A percentile compares a stretch with the other conserved stretches of the same genome.
Evolutionary conservation across 2,113 vertebrate species (phyloP).

Genomic region (Cavia aperea): DNA sequence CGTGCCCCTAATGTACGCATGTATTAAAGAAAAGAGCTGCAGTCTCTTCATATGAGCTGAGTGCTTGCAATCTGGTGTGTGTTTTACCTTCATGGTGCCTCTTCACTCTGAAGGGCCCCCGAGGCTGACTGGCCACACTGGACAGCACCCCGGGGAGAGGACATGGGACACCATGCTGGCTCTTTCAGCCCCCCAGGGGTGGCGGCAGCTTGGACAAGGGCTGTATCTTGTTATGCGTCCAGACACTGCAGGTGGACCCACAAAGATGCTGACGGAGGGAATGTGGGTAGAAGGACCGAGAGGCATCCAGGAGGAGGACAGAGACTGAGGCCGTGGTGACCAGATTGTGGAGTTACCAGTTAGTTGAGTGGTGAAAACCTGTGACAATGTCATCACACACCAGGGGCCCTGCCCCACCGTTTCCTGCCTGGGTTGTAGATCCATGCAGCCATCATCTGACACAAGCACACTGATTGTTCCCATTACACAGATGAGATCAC

Average conservation of each 20-base stretch:
- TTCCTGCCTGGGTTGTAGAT: background rate
- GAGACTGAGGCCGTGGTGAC: fast-evolving
- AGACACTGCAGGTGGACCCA: fast-evolving
- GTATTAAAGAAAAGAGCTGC: background rate
- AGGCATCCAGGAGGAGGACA: fast-evolving
- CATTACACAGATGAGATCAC: background rate
- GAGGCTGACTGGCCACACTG: background rate
- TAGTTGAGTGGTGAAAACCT: background rate
- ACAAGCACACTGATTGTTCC: fast-evolving
- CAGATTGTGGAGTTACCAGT: fast-evolving
- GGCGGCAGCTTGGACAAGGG: too few species aligned
- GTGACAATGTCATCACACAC: fast-evolving
- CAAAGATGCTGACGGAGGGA: background rate
- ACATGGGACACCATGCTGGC: fast-evolving
- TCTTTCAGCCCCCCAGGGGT: background rate
- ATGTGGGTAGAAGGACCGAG: background rate
- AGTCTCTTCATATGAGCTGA: background rate
- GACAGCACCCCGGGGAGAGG: background rate
- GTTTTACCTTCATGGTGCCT: background rate
- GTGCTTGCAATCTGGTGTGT: background rate
- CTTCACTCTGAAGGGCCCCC: background rate
- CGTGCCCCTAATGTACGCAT: background rate
- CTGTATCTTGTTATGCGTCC: fast-evolving
- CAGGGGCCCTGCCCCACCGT: background rate
- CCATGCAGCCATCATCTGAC: fast-evolving